These are phyloP conservation scores for Hemistola chrysoprasaria DNA, from an alignment of 2,888 invertebrate genomes.

Conservation along the genomic window DNA sequence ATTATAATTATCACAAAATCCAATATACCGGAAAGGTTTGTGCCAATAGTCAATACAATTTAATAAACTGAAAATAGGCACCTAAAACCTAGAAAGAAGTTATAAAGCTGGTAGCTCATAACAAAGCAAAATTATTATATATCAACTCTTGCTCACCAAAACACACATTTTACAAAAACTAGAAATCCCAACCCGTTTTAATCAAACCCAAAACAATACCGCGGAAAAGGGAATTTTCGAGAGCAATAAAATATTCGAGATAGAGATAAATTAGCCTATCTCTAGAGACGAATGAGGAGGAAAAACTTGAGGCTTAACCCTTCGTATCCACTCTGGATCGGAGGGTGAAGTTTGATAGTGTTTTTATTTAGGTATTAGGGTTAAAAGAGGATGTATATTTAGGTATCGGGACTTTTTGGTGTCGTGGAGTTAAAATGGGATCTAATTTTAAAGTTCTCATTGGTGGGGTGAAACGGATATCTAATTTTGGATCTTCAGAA, in stretches of 20 bases:
- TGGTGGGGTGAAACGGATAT: no score
- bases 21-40: no score
- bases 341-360: slow-evolving; percentile 52
- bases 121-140: no score
- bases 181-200: slow-evolving; percentile 43
- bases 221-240: slow-evolving; percentile 54
- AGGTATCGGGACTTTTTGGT: no score
- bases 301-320: slow-evolving; percentile 75
- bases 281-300: slow-evolving; percentile 68
- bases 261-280: slow-evolving; percentile 76
- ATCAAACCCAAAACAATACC: slow-evolving; percentile 63
- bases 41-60: no score
- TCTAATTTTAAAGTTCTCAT: no score
- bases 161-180: background rate
- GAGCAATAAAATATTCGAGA: slow-evolving; percentile 67
- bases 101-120: background rate
- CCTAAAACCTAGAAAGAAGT: no score
- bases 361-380: slow-evolving; percentile 46
- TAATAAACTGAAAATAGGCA: no score
- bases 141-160: no score
- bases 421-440: no score
- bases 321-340: slow-evolving; percentile 62
- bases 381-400: slow-evolving; percentile 3
- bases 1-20: no score
- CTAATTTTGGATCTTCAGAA: no score